Evolutionary conservation across 2,797 vertebrate genomes (phyloP).

Genomic region (Balearica regulorum): DNA sequence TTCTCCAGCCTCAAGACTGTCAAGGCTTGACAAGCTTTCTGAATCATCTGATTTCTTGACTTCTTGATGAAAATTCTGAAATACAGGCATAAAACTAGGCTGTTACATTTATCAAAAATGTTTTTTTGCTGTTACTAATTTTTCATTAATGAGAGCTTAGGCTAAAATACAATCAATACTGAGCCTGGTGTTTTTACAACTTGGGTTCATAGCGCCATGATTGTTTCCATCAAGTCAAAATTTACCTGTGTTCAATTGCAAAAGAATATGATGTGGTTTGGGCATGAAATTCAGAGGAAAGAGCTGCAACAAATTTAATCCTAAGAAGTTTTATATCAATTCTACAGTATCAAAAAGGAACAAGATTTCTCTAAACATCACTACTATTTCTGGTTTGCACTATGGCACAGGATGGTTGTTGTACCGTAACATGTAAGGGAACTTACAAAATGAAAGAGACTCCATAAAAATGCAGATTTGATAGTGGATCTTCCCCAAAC

Average conservation of each 20-base stretch:
- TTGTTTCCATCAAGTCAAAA: background rate
- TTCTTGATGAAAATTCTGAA: slow-evolving; percentile 80
- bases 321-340: background rate
- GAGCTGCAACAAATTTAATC: background rate
- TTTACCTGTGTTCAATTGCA: background rate
- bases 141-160: background rate
- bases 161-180: background rate
- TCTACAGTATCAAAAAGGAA: background rate
- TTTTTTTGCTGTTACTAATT: background rate
- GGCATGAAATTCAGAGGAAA: background rate
- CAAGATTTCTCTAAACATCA: background rate
- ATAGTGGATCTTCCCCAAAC: background rate
- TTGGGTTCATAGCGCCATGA: background rate
- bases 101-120: background rate
- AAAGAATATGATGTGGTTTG: background rate
- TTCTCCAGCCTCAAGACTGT: slow-evolving; percentile 87
- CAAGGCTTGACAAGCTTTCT: slow-evolving; percentile 85
- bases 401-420: background rate
- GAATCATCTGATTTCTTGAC: slow-evolving; percentile 75
- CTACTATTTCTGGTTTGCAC: background rate
- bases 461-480: background rate
- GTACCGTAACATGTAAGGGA: background rate
- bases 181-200: background rate
- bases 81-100: slow-evolving; percentile 45
- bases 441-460: background rate